Evolutionary conservation across 2,888 invertebrate genomes (phyloP).

Genomic region (Sphecodes monilicornis): DNA sequence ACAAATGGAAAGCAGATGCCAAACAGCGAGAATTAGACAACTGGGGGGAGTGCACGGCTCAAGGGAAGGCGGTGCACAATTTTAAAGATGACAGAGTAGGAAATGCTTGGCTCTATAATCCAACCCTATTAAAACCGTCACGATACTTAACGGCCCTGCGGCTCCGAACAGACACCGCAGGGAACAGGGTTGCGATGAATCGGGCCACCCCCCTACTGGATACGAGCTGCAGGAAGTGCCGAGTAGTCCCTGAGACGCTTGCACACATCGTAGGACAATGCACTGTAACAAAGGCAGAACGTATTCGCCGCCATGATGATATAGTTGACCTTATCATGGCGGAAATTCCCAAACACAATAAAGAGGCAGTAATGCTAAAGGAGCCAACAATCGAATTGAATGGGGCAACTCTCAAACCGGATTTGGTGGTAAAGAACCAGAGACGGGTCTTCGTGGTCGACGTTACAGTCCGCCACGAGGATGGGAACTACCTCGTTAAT

Average conservation of each 20-base stretch:
- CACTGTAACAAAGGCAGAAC: background rate
- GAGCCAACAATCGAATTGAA: background rate
- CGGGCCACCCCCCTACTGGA: background rate
- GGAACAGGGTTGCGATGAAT: background rate
- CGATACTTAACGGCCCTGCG: background rate
- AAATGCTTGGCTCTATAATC: too few relatives aligned
- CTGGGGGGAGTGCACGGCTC: too few relatives aligned
- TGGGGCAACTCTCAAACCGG: slow-evolving; percentile 21
- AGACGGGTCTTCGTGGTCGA: slow-evolving; percentile 4
- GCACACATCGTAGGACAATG: slow-evolving; percentile 24
- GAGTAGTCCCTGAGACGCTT: slow-evolving; percentile 1
- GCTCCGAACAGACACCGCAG: background rate
- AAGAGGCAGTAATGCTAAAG: slow-evolving; percentile 5
- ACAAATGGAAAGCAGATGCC: background rate
- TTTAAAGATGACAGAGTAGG: too few relatives aligned
- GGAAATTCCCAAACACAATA: slow-evolving; percentile 2
- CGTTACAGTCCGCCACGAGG: slow-evolving; percentile 1
- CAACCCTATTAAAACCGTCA: too few relatives aligned
- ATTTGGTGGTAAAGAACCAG: background rate
- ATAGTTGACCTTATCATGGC: background rate
- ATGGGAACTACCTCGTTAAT: slow-evolving; percentile 2
- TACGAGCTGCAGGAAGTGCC: background rate
- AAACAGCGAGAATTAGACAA: background rate
- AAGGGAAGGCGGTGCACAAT: too few relatives aligned
- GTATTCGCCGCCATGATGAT: slow-evolving; percentile 22